These are phyloP conservation scores for Enteromius fasciolatus DNA, from an alignment of 2,797 vertebrate species.

Conservation along the genomic window DNA sequence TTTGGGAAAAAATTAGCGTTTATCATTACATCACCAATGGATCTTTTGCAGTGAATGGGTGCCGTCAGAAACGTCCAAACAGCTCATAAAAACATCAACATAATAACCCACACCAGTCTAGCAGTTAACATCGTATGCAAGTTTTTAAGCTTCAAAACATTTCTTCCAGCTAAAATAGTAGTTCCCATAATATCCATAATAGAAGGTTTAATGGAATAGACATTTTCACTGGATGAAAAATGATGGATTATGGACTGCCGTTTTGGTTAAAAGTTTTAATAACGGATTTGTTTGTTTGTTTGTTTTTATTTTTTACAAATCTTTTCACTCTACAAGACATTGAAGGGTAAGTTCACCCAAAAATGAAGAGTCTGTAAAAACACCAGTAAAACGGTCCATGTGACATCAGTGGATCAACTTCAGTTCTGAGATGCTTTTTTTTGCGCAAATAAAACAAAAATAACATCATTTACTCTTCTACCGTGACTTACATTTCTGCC, in stretches of 20 bases:
- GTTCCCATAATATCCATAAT: not conserved
- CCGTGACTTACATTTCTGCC: too few species aligned
- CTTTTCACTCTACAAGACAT: not conserved
- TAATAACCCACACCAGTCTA: not conserved
- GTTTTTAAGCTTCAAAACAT: not conserved
- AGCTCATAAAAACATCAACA: not conserved
- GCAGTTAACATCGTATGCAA: not conserved
- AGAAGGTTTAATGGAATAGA: not conserved
- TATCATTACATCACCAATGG: not conserved
- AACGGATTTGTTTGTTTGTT: not conserved
- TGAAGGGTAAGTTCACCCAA: too few species aligned
- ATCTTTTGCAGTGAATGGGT: not conserved
- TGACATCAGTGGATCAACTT: too few species aligned
- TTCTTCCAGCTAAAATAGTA: not conserved
- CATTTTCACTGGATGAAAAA: not conserved
- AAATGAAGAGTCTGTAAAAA: too few species aligned
- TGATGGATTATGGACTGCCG: not conserved
- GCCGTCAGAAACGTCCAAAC: not conserved
- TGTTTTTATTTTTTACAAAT: not conserved
- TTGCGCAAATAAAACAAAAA: too few species aligned
- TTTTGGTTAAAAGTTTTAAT: not conserved
- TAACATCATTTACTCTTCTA: too few species aligned
- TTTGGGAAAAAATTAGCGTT: not conserved
- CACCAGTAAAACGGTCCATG: too few species aligned
- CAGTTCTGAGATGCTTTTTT: too few species aligned